These are phyloP conservation scores for Papilio demoleus DNA, from an alignment of 2,888 invertebrate species.

Conservation along the genomic window DNA sequence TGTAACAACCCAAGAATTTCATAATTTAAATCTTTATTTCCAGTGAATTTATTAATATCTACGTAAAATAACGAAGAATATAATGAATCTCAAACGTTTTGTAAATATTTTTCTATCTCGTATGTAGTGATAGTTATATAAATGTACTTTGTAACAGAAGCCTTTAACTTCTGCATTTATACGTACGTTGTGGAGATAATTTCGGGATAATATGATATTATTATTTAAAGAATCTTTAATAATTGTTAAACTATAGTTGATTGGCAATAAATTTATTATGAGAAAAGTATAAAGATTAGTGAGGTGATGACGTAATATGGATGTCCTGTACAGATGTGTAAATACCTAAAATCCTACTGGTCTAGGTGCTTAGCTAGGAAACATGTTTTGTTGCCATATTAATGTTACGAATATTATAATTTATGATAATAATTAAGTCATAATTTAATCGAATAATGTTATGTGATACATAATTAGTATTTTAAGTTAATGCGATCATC, in stretches of 20 bases:
- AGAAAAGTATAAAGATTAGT: slow-evolving; percentile 69
- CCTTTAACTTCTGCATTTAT: slow-evolving; percentile 69
- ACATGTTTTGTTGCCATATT: slow-evolving; percentile 83
- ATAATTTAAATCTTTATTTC: slow-evolving; percentile 13
- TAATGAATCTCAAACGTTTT: slow-evolving; percentile 59
- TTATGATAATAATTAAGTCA: slow-evolving; percentile 78
- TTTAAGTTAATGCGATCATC: slow-evolving; percentile 56
- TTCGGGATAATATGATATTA: slow-evolving; percentile 52
- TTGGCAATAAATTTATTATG: slow-evolving; percentile 77
- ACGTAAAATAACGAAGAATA: slow-evolving; percentile 45
- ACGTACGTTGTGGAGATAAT: slow-evolving; percentile 54
- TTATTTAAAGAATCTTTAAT: slow-evolving; percentile 59
- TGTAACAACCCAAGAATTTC: background rate
- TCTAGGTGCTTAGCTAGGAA: slow-evolving; percentile 80
- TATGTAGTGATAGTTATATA: slow-evolving; percentile 52
- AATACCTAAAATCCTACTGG: slow-evolving; percentile 75
- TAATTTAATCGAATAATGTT: slow-evolving; percentile 76
- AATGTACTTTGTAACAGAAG: slow-evolving; percentile 59
- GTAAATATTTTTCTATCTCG: slow-evolving; percentile 72
- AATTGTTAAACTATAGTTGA: slow-evolving; percentile 71
- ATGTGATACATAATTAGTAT: slow-evolving; percentile 75
- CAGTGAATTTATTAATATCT: slow-evolving; percentile 25
- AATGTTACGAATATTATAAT: slow-evolving; percentile 80
- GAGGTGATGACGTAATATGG: slow-evolving; percentile 52
- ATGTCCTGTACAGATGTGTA: slow-evolving; percentile 76